phyloP scores from a whole-genome alignment of 2,113 vertebrate genomes.

The Eudyptes chrysolophus region DNA sequence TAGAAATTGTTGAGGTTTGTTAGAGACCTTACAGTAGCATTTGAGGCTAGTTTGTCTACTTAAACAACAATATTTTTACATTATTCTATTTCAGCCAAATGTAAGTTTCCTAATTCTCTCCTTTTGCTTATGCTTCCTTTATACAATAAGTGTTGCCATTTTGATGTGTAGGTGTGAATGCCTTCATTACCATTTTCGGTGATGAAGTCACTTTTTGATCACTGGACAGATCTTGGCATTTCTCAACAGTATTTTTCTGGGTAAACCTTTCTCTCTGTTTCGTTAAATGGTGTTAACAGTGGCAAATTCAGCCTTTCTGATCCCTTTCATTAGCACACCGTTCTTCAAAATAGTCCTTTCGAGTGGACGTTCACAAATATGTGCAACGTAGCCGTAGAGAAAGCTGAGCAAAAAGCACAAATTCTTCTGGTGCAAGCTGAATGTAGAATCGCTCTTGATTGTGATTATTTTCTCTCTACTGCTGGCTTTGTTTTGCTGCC shows the following conservation, averaged over 20 bases:
- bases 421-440: background rate
- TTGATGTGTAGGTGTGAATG: background rate
- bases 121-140: background rate
- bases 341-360: background rate
- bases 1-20: background rate
- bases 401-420: background rate
- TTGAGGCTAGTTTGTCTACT: background rate
- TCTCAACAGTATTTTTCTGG: background rate
- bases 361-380: background rate
- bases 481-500: background rate
- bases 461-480: background rate
- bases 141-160: background rate
- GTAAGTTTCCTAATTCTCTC: background rate
- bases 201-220: constrained; percentile 8
- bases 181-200: background rate
- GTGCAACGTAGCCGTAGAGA: background rate
- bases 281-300: background rate
- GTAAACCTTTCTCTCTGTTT: background rate
- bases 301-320: background rate
- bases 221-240: background rate
- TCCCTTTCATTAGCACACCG: background rate
- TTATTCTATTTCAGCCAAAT: background rate
- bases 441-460: background rate
- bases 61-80: background rate
- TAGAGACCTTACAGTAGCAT: background rate